Conservation (phyloP, 2,888 invertebrate genomes). For the Tachina fera region DNA sequence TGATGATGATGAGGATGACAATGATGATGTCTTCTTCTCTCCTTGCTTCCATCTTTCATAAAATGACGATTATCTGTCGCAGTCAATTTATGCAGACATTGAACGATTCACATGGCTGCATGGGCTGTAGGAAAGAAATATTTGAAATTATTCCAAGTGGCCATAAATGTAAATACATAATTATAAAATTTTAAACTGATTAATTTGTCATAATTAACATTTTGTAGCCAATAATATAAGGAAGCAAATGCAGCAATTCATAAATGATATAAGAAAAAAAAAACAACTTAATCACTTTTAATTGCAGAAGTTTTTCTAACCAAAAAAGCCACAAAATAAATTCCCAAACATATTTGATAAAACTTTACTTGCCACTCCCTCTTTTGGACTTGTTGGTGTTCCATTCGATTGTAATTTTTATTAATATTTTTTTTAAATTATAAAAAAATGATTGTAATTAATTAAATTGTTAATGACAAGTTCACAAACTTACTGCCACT, state of each 20-base stretch:
- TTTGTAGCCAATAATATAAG: constrained; percentile 34
- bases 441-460: constrained; percentile 66
- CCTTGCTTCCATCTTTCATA: not conserved
- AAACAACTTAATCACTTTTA: constrained; percentile 55
- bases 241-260: constrained; percentile 11
- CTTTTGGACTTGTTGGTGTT: not conserved
- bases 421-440: constrained; percentile 17
- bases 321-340: not conserved
- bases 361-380: constrained; percentile 33
- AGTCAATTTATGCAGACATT: constrained; percentile 56
- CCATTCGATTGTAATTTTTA: not conserved
- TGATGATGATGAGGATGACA: too few species aligned
- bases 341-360: constrained; percentile 27
- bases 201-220: constrained; percentile 57
- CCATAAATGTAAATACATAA: constrained; percentile 45
- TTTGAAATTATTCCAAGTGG: constrained; percentile 41
- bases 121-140: constrained; percentile 7
- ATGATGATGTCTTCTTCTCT: constrained; percentile 1
- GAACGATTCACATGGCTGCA: constrained; percentile 12
- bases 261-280: constrained; percentile 26
- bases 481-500: constrained; percentile 66
- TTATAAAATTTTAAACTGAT: constrained; percentile 43
- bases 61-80: constrained; percentile 5
- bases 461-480: constrained; percentile 70
- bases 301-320: not conserved